Evolutionary conservation across 2,797 vertebrate species (phyloP), one percentile per base, ranked within the genome.

Genomic region (Phrynocephalus vlangalii): DNA sequence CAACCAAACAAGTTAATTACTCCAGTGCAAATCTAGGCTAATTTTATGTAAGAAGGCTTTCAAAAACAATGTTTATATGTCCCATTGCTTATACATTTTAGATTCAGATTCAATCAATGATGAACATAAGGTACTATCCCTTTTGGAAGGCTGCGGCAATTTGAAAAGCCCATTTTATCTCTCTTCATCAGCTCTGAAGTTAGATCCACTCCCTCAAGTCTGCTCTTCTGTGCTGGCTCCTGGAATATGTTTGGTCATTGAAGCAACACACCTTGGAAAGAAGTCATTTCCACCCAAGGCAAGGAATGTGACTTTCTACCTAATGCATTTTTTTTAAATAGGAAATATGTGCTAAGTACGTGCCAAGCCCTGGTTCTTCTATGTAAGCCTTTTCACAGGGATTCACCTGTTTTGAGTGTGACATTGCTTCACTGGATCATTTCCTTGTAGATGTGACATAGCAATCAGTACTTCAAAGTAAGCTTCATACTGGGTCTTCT

Each of bases 11-110:
- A 83, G 4, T 1, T 50, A 63, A 44, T n/a, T 56, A 24, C 1
- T 83, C 48, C 50, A 3, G 24, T 22, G 1, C n/a, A 52, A 79
- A 2, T 70, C 63, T 11, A 48, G 33, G 1, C 56, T 48, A 52
- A 26, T 75, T 82, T 44, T 70, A 52, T 24, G 3, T 73, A 70
- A 56, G 48, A 20, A 26, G 33, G 11, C 30, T 63, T 71, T 70
- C 20, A 26, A 16, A n/a, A 79, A 76, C 13, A 8, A 80, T 80
- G n/a, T 52, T 1, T 60, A 63, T n/a, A 72, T 68, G 86, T 30
- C 88, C 84, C 83, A 68, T 68, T 90, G 60, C 15, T 91, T 15
- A 22, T 44, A 30, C 1, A 20, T 88, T 73, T 6, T 24, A 7
- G 2, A 85, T 84, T 48, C 76, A 84, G 71, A 5, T 33, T 33